Evolutionary conservation across 2,888 invertebrate genomes (phyloP).

Genomic region (Rhingia campestris): DNA sequence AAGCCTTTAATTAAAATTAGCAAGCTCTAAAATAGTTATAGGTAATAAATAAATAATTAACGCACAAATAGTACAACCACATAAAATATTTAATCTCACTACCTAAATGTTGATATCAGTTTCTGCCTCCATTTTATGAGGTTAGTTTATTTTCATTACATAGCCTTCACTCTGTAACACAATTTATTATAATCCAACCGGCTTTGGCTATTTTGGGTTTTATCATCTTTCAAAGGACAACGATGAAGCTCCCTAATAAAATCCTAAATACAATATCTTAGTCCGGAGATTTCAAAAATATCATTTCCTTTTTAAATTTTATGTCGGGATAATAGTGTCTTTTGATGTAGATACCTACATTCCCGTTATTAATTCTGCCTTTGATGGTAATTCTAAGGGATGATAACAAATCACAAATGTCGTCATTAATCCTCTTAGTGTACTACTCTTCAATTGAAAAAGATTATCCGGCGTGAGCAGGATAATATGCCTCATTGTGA

Average conservation of each 20-base stretch:
- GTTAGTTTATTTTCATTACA: too few species aligned
- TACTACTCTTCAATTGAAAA: slow-evolving; percentile 22
- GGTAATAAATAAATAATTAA: too few species aligned
- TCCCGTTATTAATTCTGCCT: slow-evolving; percentile 48
- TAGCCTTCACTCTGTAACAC: background rate
- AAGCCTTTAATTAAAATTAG: too few species aligned
- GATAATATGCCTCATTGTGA: background rate
- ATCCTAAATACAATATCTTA: slow-evolving; percentile 27
- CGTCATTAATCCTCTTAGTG: slow-evolving; percentile 15
- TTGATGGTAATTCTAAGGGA: slow-evolving; percentile 25
- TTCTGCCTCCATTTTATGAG: too few species aligned
- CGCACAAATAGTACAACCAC: too few species aligned
- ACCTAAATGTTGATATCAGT: too few species aligned
- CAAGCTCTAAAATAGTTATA: too few species aligned
- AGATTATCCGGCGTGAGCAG: slow-evolving; percentile 32
- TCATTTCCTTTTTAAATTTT: slow-evolving; percentile 36
- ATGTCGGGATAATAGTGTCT: slow-evolving; percentile 26
- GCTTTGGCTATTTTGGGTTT: background rate
- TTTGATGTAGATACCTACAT: slow-evolving; percentile 28
- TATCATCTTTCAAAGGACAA: background rate
- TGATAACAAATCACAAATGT: slow-evolving; percentile 18
- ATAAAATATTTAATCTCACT: too few species aligned
- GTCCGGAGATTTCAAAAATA: slow-evolving; percentile 28
- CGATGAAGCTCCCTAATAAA: slow-evolving; percentile 27
- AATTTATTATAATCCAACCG: background rate